Percentiles rank a stretch among this genome's conserved stretches.
Evolutionary conservation across 2,797 vertebrate genomes (phyloP).

Genomic region (Hippocampus kuda): DNA sequence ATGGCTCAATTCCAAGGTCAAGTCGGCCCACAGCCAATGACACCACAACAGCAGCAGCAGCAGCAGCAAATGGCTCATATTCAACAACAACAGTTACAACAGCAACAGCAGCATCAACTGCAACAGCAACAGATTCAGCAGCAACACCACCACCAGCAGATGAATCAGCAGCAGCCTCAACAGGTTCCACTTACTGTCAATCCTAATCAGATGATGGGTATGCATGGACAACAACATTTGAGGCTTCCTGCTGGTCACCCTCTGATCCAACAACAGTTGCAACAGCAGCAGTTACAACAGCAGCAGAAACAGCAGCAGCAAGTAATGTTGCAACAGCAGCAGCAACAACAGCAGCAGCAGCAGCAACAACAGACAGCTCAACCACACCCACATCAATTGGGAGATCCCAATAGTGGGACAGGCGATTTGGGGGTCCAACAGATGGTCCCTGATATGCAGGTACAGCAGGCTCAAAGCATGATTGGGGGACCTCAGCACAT

Average conservation of each 20-base stretch:
- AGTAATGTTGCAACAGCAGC: constrained; percentile 63
- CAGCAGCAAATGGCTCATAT: constrained; percentile 80
- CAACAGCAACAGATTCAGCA: constrained; percentile 66
- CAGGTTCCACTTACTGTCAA: constrained; percentile 80
- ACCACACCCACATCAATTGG: constrained; percentile 74
- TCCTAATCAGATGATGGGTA: constrained; percentile 82
- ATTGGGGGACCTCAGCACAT: constrained; percentile 79
- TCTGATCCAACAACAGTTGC: constrained; percentile 81
- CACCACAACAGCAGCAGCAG: constrained; percentile 74
- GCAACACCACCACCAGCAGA: constrained; percentile 67
- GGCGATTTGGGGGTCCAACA: constrained; percentile 76
- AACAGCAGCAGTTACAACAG: constrained; percentile 71
- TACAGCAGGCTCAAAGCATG: constrained; percentile 80
- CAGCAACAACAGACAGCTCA: constrained; percentile 67
- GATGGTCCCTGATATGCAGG: constrained; percentile 88
- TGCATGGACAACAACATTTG: constrained; percentile 88
- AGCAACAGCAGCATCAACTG: constrained; percentile 70
- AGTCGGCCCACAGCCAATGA: constrained; percentile 73
- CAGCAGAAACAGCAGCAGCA: constrained; percentile 54
- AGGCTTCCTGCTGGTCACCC: constrained; percentile 76
- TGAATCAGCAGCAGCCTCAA: constrained; percentile 65
- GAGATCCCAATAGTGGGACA: constrained; percentile 66
- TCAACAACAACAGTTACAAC: constrained; percentile 75
- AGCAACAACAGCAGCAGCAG: constrained; percentile 58
- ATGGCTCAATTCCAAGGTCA: constrained; percentile 86